Evolutionary conservation across 2,797 vertebrate species (phyloP), one percentile per base, ranked within the genome.

Genomic region (Phylloscopus collybita): DNA sequence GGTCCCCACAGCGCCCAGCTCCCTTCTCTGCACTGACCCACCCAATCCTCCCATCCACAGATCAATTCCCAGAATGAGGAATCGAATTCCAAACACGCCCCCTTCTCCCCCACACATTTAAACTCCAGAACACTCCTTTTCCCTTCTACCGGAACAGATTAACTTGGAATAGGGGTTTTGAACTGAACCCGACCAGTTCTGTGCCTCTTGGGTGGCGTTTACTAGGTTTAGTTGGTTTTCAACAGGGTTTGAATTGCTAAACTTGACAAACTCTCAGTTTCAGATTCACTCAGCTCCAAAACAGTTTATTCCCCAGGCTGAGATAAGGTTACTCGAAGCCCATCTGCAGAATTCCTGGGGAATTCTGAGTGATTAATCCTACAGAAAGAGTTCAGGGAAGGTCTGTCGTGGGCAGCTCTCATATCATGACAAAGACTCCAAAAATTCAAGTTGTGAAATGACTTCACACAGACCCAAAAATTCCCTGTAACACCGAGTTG

Each of bases 261-360:
- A 32, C 86, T 75, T 17, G 72, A 78, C 69, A 71, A 88, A 80
- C n/a, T 19, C 69, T 16, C 67, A 32, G 59, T 40, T 93, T 62
- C 69, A 87, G 67, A 45, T 59, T 60, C 76, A 40, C 30, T 84
- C 74, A 44, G 36, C 64, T 67, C 75, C 1, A 0, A 79, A 90
- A 81, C 50, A 51, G 36, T 67, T 59, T 32, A 86, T 81, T 83
- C 75, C 81, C 88, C 80, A 59, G 74, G 81, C 59, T 65, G 72
- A 70, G 84, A 56, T 92, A 50, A 80, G 76, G 86, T 82, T 72
- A 59, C 91, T 73, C 2, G 4, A 66, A 73, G 49, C 22, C 83
- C 65, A 78, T 87, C 82, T 91, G 90, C 56, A 92, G 20, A 81
- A 40, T 91, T 90, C 75, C 81, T 34, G 34, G 34, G 89, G 86